Evolutionary conservation across 2,113 vertebrate species (phyloP), one percentile per base, ranked within the genome.

Genomic region (Nicator chloris): DNA sequence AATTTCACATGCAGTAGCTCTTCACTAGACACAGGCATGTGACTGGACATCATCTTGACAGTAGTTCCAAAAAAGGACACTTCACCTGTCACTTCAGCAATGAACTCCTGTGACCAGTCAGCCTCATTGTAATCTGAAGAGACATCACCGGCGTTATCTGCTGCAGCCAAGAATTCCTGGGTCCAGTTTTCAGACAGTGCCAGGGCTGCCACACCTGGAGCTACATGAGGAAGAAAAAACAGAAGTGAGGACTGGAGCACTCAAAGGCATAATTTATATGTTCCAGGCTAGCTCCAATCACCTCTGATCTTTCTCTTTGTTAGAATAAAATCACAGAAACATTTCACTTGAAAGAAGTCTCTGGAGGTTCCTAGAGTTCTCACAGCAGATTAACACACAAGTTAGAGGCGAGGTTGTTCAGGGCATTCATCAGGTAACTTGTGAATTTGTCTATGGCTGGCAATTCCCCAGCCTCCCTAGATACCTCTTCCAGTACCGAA

Each of bases 41-140:
- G 39, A 80, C 33, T 35, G 22, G 37, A 73, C 35, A 90, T 80
- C 50, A 88, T 10, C 35, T 21, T 64, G 33, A 54, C 45, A 22
- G 47, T 21, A 75, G 87, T 42, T 80, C 56, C 51, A 64, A 92
- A 37, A 39, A 37, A 56, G 33, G 31, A 79, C 16, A 39, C 28
- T 93, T 97, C 75, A 99, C 99, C 99, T 98, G 99, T 98, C 82
- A 98, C 99, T 93, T 99, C 99, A n/a, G 98, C 98, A 69, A 99
- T 99, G 97, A 99, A 99, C 90, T 99, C 99, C 92, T 98, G 98
- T 9, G 99, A 99, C 99, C 99, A 99, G 95, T 99, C 99, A 35
- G 99, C 98, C 64, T 99, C 99, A 39, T 98, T 98, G 54, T 98
- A 98, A 91, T 99, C 99, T 60, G 99, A 97, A 40, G 98, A 98